These are phyloP conservation scores for Chondrosia reniformis DNA, from an alignment of 37 sponge, comb jelly and placozoan species.

Conservation along the genomic window DNA sequence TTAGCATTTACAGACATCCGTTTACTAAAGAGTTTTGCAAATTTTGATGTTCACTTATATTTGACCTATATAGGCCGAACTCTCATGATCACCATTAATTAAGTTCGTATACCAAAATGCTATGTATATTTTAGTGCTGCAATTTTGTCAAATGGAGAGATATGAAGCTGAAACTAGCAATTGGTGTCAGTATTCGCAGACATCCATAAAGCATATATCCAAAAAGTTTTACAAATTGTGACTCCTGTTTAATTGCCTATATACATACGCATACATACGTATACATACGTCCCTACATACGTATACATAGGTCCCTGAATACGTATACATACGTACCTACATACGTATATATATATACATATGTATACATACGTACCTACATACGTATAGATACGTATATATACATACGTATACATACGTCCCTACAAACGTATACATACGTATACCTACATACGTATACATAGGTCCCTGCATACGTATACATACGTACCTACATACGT, in stretches of 20 bases:
- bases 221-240: neutral
- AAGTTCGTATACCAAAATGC: too few relatives aligned
- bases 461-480: neutral
- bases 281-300: neutral
- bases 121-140: too few relatives aligned
- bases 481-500: neutral
- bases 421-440: slow-evolving; percentile 2
- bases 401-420: neutral
- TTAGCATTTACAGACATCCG: too few relatives aligned
- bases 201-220: neutral
- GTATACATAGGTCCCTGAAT: neutral
- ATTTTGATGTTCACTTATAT: too few relatives aligned
- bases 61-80: too few relatives aligned
- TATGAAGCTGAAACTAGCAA: neutral
- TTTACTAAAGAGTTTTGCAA: too few relatives aligned
- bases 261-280: neutral
- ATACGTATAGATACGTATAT: neutral
- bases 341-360: neutral
- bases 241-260: neutral
- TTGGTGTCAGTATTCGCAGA: neutral
- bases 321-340: neutral
- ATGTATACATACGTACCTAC: neutral
- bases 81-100: too few relatives aligned
- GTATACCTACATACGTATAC: neutral
- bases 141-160: neutral